These are phyloP conservation scores for Drosophila baimaii DNA, from an alignment of 1,140 invertebrate species.

Conservation along the genomic window DNA sequence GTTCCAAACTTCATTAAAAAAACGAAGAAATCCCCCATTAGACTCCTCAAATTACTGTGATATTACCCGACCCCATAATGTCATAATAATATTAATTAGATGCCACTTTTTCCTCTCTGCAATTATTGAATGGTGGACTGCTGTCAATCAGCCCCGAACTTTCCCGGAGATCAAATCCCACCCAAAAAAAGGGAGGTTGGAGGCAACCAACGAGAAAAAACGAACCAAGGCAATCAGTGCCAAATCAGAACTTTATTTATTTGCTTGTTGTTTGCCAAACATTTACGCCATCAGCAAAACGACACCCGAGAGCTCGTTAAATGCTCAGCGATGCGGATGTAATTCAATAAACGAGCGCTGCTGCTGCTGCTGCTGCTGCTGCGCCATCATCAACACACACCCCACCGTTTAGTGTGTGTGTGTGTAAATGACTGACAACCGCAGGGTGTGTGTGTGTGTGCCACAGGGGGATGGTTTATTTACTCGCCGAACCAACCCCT, in stretches of 20 bases:
- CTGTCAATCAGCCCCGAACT: slow-evolving; percentile 17
- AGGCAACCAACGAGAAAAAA: slow-evolving; percentile 41
- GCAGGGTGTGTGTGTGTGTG: slow-evolving; percentile 52
- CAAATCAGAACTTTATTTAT: slow-evolving; percentile 84
- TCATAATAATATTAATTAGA: slow-evolving; percentile 1
- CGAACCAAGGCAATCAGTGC: slow-evolving; percentile 75
- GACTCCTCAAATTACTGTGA: neutral
- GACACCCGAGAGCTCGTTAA: slow-evolving; percentile 83
- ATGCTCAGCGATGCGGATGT: slow-evolving; percentile 83
- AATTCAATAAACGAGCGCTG: slow-evolving; percentile 81
- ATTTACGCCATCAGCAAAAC: slow-evolving; percentile 83
- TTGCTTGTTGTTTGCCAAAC: slow-evolving; percentile 83
- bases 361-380: slow-evolving; percentile 12
- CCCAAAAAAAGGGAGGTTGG: slow-evolving; percentile 21
- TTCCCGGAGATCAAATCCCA: slow-evolving; percentile 10
- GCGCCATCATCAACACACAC: slow-evolving; percentile 72
- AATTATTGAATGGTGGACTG: slow-evolving; percentile 4
- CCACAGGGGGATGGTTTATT: slow-evolving; percentile 72
- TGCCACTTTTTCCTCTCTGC: slow-evolving; percentile 5
- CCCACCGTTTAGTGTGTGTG: slow-evolving; percentile 62
- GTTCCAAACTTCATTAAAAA: too few relatives aligned
- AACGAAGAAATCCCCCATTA: neutral
- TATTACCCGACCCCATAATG: neutral
- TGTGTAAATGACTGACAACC: slow-evolving; percentile 76
- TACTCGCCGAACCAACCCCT: slow-evolving; percentile 74